Conservation (phyloP, 2,113 vertebrate species). For the Syngnathus floridae region DNA sequence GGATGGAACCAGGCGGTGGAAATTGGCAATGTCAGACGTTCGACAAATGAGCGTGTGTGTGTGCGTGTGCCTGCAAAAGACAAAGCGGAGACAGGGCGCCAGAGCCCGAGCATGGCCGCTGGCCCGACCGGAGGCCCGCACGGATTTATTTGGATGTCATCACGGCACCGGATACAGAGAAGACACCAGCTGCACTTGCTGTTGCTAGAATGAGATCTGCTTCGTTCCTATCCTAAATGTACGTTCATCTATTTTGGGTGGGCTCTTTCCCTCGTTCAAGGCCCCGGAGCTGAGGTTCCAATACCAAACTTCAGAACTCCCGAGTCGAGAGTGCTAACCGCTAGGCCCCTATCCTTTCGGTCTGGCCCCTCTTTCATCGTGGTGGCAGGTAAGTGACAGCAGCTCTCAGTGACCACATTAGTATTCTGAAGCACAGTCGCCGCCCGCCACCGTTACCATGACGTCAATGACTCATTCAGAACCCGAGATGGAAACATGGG, state of each 20-base stretch:
- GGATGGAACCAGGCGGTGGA: constrained; percentile 13
- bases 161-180: constrained; percentile 30
- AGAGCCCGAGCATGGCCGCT: constrained; percentile 33
- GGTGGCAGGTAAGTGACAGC: constrained; percentile 44
- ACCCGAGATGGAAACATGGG: constrained; percentile 49
- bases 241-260: background rate
- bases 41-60: constrained; percentile 55
- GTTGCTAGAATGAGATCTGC: constrained; percentile 6
- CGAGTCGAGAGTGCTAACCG: background rate
- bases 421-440: constrained; percentile 42
- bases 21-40: constrained; percentile 44
- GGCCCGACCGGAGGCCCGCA: constrained; percentile 16
- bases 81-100: constrained; percentile 40
- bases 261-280: background rate
- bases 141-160: constrained; percentile 23
- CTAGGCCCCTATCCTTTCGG: background rate
- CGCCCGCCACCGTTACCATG: constrained; percentile 39
- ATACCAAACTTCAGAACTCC: background rate
- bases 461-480: constrained; percentile 38
- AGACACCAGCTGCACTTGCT: constrained; percentile 26
- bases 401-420: constrained; percentile 37
- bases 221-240: background rate
- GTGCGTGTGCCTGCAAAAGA: background rate
- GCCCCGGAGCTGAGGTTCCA: background rate
- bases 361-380: constrained; percentile 5